phyloP scores from a whole-genome alignment of 1,140 invertebrate genomes.

The Drosophila quadrilineata region DNA sequence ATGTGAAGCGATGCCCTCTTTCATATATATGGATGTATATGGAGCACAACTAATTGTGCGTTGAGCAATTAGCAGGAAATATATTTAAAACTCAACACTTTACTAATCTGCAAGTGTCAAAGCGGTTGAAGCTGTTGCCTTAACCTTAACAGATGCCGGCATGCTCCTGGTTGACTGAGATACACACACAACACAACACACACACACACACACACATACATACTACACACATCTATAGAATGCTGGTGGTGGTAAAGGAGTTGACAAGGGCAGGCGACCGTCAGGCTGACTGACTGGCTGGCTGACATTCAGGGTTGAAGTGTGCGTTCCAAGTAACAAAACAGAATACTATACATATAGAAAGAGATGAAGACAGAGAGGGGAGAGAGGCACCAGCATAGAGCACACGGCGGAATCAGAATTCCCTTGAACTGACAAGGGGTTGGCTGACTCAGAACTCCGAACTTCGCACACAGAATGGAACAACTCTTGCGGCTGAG shows the following conservation, averaged over 20 bases:
- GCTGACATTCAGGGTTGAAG: conserved; percentile 54
- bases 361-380: too few species aligned
- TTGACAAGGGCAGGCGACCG: conserved; percentile 53
- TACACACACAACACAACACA: conserved; percentile 2
- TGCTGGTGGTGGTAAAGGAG: conserved; percentile 59
- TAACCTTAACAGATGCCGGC: conserved; percentile 18
- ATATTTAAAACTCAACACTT: conserved; percentile 68
- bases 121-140: conserved; percentile 48
- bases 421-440: conserved; percentile 60
- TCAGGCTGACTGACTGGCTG: conserved; percentile 3
- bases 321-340: conserved; percentile 67
- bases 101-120: conserved; percentile 78
- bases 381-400: conserved; percentile 47
- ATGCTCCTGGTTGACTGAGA: conserved; percentile 12
- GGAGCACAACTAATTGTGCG: conserved; percentile 70
- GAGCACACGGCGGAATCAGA: conserved; percentile 57
- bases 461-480: too few species aligned
- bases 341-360: background rate
- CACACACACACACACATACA: conserved; percentile 27
- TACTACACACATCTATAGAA: too few species aligned
- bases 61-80: conserved; percentile 71
- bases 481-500: too few species aligned
- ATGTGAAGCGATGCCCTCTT: background rate
- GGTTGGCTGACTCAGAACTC: conserved; percentile 52
- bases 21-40: conserved; percentile 46